Evolutionary conservation across 2,797 vertebrate genomes (phyloP), one percentile per base, ranked within the genome.

Genomic region (Florisuga fusca): DNA sequence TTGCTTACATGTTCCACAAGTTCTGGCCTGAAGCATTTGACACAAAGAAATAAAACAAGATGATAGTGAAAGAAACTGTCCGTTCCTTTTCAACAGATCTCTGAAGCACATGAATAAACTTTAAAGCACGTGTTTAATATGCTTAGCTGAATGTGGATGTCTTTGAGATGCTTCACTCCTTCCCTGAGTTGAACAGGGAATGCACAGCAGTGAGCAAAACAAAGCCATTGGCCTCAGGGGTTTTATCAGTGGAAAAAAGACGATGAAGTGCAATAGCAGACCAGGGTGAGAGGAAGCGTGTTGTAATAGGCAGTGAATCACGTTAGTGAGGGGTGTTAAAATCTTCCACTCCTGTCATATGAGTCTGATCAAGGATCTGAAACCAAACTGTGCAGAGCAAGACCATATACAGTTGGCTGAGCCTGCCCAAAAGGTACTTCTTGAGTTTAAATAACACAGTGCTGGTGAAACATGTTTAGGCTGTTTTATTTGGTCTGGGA

Each of bases 291-390:
- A 90, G 80, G 91, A 87, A 87, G 74, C 12, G 0, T 93, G 89
- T 94, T 94, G 94, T 94, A 96, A 96, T 57, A 93, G 46, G 77
- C 89, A 91, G 83, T 93, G 96, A 97, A 93, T 93, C 95, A 94
- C 63, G 5, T 91, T 77, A 90, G 83, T 2, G 4, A 91, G 86
- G 93, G 91, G 95, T 93, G 87, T 75, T 89, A 94, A 97, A 93
- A 91, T 68, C 86, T 85, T 79, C 89, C 34, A 7, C 77, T 90
- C 80, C 82, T 90, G 77, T 94, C 95, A 97, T 45, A 78, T 94
- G 95, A 95, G 79, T 87, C 89, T 87, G 94, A 96, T 88, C 93
- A 94, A 84, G 84, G 43, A 90, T 92, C 90, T 55, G 61, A 87
- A 93, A 92, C 63, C 88, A 82, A 93, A 71, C 53, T 85, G 86